Percentiles rank a stretch among this genome's conserved stretches.
Conservation (phyloP, 2,797 vertebrate genomes). For the Cottoperca gobio region DNA sequence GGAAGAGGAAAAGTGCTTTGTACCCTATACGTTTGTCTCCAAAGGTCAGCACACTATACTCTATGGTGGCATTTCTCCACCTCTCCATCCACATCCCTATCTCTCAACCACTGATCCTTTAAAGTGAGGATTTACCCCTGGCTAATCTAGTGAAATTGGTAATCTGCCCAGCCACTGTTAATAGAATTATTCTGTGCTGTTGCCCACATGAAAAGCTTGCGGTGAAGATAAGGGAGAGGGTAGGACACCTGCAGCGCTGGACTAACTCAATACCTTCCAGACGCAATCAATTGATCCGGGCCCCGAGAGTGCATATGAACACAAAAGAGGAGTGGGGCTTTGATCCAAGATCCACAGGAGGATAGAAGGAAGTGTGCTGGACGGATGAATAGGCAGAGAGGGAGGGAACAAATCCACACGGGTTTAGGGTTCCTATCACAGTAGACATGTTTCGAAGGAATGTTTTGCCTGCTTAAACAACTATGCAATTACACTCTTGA, state of each 20-base stretch:
- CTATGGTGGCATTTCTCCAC: constrained; percentile 4
- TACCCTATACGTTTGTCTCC: neutral
- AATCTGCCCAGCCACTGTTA: constrained; percentile 54
- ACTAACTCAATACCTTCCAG: constrained; percentile 56
- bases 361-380: constrained; percentile 14
- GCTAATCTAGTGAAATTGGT: constrained; percentile 63
- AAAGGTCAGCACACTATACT: neutral
- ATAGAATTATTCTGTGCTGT: constrained; percentile 52
- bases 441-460: constrained; percentile 10
- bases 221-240: constrained; percentile 38
- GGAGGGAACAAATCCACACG: constrained; percentile 13
- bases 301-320: constrained; percentile 43
- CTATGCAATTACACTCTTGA: neutral
- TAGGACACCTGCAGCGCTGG: constrained; percentile 44
- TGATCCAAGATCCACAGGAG: constrained; percentile 61
- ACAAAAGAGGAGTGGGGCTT: constrained; percentile 58
- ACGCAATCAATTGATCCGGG: constrained; percentile 56
- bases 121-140: constrained; percentile 55
- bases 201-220: constrained; percentile 37
- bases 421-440: neutral
- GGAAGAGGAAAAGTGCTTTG: constrained; percentile 18
- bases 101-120: constrained; percentile 33
- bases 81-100: constrained; percentile 10
- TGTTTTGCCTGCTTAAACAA: constrained; percentile 10
- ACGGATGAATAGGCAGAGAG: constrained; percentile 15